Conservation (phyloP, 2,888 invertebrate species). For the Mongoloraphidia duomilia region DNA sequence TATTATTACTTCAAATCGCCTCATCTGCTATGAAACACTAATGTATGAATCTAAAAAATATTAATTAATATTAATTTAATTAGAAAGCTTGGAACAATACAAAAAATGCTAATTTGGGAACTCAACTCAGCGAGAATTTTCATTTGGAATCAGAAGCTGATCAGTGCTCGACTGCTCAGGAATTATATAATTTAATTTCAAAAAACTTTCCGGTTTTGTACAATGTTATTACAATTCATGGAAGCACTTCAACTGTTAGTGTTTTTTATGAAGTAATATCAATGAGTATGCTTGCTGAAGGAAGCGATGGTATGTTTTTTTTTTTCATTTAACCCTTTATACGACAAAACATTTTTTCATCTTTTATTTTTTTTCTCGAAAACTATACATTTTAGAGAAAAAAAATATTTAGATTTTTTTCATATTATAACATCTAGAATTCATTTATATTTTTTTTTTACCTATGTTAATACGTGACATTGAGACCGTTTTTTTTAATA, state of each 20-base stretch:
- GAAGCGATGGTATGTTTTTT: slow-evolving; percentile 29
- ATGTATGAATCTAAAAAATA: neutral
- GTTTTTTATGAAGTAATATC: slow-evolving; percentile 39
- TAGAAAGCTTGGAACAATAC: slow-evolving; percentile 26
- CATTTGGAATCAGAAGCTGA: slow-evolving; percentile 24
- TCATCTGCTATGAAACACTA: too few relatives aligned
- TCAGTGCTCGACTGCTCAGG: slow-evolving; percentile 18
- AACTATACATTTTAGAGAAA: too few relatives aligned
- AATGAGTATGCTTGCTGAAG: slow-evolving; percentile 38
- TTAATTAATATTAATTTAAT: slow-evolving; percentile 7
- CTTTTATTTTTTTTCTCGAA: too few relatives aligned
- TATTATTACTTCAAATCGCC: too few relatives aligned
- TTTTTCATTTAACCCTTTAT: neutral
- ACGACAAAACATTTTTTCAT: too few relatives aligned
- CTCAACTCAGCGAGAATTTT: slow-evolving; percentile 21
- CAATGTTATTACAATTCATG: slow-evolving; percentile 29
- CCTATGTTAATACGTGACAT: too few relatives aligned
- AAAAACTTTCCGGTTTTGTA: slow-evolving; percentile 18
- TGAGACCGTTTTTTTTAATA: too few relatives aligned
- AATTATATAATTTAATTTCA: slow-evolving; percentile 27
- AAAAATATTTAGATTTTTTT: too few relatives aligned
- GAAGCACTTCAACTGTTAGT: slow-evolving; percentile 32
- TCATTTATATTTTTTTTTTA: too few relatives aligned
- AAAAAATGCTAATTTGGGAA: slow-evolving; percentile 22
- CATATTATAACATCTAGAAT: too few relatives aligned